Evolutionary conservation across 2,113 vertebrate species (phyloP).

Genomic region (Heteronetta atricapilla): DNA sequence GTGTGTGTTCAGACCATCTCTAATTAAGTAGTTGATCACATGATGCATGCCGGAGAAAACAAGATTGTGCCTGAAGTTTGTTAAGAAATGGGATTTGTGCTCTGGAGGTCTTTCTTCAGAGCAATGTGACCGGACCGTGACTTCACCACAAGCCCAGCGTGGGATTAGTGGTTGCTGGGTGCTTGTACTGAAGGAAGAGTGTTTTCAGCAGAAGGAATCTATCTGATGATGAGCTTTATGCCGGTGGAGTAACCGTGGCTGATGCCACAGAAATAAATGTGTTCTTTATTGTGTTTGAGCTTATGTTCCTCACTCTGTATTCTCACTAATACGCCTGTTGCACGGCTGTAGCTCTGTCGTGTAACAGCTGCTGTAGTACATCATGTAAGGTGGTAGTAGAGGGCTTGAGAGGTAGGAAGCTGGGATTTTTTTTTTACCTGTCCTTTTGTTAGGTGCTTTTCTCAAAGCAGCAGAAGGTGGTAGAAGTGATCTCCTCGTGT

Average conservation of each 20-base stretch:
- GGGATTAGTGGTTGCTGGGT: not conserved
- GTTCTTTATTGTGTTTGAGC: not conserved
- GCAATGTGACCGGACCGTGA: not conserved
- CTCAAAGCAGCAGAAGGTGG: not conserved
- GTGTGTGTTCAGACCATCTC: not conserved
- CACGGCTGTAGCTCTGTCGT: not conserved
- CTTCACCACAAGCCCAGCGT: not conserved
- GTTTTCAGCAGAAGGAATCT: not conserved
- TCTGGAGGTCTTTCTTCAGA: not conserved
- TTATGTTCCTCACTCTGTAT: not conserved
- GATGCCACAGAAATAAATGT: not conserved
- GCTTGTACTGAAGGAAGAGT: not conserved
- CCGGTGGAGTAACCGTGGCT: not conserved
- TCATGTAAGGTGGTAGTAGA: not conserved
- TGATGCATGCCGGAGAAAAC: not conserved
- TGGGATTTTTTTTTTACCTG: not conserved
- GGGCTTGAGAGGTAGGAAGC: not conserved
- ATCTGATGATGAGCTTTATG: not conserved
- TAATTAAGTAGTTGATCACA: conserved; percentile 8
- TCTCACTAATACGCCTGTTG: not conserved
- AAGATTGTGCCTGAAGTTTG: not conserved
- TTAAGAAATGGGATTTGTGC: not conserved
- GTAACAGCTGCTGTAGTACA: not conserved
- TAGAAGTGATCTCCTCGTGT: not conserved
- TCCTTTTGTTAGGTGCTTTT: not conserved